A percentile compares a stretch with the other conserved stretches of the same genome.
Evolutionary conservation across 2,113 vertebrate genomes (phyloP).

Genomic region (Hipposideros armiger): DNA sequence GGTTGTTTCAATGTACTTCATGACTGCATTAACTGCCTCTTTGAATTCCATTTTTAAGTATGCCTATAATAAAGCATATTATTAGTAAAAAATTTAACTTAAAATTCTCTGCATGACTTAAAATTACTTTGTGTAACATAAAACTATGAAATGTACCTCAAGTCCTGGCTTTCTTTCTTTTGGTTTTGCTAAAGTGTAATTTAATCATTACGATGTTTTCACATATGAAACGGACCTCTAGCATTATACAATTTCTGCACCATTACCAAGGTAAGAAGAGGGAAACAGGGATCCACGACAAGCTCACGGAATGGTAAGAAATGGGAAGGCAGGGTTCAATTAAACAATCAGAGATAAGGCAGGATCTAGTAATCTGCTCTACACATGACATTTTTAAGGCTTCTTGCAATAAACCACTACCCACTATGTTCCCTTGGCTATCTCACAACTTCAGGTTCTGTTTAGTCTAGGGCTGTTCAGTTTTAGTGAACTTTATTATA

Average conservation of each 20-base stretch:
- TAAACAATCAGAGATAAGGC: not conserved
- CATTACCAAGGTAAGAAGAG: not conserved
- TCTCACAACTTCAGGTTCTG: conserved; percentile 12
- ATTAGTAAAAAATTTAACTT: not conserved
- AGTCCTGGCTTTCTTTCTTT: not conserved
- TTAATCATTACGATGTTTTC: conserved; percentile 48
- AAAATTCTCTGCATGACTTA: conserved; percentile 24
- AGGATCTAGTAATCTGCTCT: not conserved
- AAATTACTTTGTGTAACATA: not conserved
- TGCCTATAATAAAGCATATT: conserved; percentile 82
- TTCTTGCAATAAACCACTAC: conserved; percentile 17
- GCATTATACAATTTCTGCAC: not conserved
- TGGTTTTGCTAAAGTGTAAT: not conserved
- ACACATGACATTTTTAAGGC: conserved; percentile 5
- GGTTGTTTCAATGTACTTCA: conserved; percentile 83
- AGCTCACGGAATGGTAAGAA: not conserved
- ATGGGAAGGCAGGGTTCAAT: not conserved
- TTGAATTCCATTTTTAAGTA: conserved; percentile 89
- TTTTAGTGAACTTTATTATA: conserved; percentile 36
- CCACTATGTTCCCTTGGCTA: not conserved
- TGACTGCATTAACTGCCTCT: conserved; percentile 85
- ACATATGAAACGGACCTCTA: not conserved
- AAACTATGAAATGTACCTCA: conserved; percentile 36
- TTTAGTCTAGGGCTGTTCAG: not conserved
- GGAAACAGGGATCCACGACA: not conserved